phyloP scores from a whole-genome alignment of 2,888 invertebrate genomes.

The Drosophila mimetica region DNA sequence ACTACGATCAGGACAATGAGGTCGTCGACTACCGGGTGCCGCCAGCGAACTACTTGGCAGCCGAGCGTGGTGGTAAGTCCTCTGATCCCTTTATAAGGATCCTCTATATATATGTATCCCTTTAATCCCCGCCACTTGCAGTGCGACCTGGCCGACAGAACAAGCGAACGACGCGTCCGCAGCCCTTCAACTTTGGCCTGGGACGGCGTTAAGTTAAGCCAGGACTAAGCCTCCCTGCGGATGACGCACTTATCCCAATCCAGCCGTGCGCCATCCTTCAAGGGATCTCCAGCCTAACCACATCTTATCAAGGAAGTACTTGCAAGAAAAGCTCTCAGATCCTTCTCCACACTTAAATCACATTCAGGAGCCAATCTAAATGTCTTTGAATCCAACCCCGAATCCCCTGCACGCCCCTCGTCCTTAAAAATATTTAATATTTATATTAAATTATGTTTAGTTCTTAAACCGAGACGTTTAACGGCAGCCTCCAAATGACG shows the following conservation, averaged over 20 bases:
- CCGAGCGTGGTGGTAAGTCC: constrained; percentile 51
- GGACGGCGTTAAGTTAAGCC: constrained; percentile 85
- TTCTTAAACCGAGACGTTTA: constrained; percentile 46
- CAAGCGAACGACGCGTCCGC: constrained; percentile 73
- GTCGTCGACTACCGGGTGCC: constrained; percentile 60
- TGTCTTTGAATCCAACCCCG: constrained; percentile 25
- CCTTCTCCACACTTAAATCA: constrained; percentile 35
- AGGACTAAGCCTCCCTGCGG: background rate
- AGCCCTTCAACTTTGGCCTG: constrained; percentile 86
- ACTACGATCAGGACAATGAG: constrained; percentile 75
- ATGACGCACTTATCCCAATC: constrained; percentile 33
- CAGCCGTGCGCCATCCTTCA: constrained; percentile 50
- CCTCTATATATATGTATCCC: background rate
- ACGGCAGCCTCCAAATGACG: constrained; percentile 26
- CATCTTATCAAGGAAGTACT: constrained; percentile 38
- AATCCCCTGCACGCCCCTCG: constrained; percentile 23
- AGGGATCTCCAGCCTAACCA: constrained; percentile 6
- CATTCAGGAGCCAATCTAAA: constrained; percentile 45
- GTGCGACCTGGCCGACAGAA: constrained; percentile 54
- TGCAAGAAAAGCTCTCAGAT: constrained; percentile 43
- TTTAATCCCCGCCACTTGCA: constrained; percentile 15
- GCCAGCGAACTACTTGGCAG: constrained; percentile 48
- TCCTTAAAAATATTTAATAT: constrained; percentile 6
- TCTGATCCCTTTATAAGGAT: no score
- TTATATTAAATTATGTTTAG: constrained; percentile 37